Percentiles rank a stretch among this genome's conserved stretches.
Evolutionary conservation across 2,113 vertebrate genomes (phyloP).

Genomic region (Geococcyx californianus): DNA sequence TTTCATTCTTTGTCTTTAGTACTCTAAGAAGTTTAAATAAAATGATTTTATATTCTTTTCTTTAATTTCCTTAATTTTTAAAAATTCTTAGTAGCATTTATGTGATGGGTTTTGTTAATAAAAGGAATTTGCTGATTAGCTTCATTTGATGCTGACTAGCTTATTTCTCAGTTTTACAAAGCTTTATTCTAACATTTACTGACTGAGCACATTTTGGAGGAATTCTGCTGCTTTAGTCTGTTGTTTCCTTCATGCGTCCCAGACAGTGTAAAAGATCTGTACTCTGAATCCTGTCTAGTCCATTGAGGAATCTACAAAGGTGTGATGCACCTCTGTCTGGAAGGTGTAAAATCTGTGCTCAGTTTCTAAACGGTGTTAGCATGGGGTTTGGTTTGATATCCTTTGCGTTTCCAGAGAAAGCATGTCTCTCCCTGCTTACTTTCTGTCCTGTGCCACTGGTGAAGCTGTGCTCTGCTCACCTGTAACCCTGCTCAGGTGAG

Average conservation of each 20-base stretch:
- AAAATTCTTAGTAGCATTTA: not conserved
- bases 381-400: not conserved
- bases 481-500: fast-evolving
- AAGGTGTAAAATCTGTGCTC: not conserved
- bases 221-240: not conserved
- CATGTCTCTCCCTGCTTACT: not conserved
- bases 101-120: not conserved
- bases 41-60: not conserved
- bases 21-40: not conserved
- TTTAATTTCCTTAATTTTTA: not conserved
- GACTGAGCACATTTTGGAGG: not conserved
- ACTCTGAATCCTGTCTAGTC: not conserved
- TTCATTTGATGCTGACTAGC: not conserved
- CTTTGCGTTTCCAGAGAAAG: not conserved
- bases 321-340: not conserved
- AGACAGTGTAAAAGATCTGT: not conserved
- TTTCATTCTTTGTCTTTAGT: not conserved
- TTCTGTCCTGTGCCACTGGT: not conserved
- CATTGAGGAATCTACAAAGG: not conserved
- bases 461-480: not conserved
- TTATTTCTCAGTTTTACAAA: not conserved
- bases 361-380: not conserved
- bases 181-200: not conserved
- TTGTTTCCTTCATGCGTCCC: not conserved
- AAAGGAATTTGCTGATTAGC: not conserved